Conservation (phyloP, 2,888 invertebrate species). For the Ennomos fuscantarius region DNA sequence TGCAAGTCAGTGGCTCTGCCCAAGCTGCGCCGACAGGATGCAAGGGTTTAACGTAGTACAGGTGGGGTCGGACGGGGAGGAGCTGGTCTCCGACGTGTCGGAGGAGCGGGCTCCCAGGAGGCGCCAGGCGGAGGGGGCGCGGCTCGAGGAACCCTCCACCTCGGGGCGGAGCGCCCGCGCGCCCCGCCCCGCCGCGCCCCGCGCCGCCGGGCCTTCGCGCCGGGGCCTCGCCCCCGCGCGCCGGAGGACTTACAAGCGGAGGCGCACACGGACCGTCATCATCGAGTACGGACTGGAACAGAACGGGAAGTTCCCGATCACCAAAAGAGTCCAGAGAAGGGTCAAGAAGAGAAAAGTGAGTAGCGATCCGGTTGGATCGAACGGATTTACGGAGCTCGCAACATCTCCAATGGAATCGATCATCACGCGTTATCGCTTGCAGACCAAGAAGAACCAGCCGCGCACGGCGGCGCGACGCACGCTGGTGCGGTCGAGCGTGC, state of each 20-base stretch:
- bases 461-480: constrained; percentile 75
- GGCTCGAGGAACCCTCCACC: not conserved
- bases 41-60: constrained; percentile 26
- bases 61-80: constrained; percentile 6
- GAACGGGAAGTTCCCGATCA: constrained; percentile 86
- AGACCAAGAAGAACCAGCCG: constrained; percentile 60
- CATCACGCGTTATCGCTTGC: constrained; percentile 10
- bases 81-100: constrained; percentile 5
- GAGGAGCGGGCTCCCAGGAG: constrained; percentile 23
- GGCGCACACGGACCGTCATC: constrained; percentile 85
- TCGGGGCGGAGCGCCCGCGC: not conserved
- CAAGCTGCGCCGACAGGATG: constrained; percentile 83
- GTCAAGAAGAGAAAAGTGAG: constrained; percentile 67
- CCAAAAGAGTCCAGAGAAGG: constrained; percentile 76
- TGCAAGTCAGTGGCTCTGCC: constrained; percentile 95
- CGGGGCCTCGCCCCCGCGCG: constrained; percentile 26
- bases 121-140: constrained; percentile 10
- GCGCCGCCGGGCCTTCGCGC: constrained; percentile 21
- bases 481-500: constrained; percentile 70
- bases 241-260: constrained; percentile 48
- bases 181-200: constrained; percentile 7
- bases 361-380: not conserved
- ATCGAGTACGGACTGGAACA: constrained; percentile 88
- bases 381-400: no score
- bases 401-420: no score